Evolutionary conservation across 2,888 invertebrate species (phyloP).

Genomic region (Trichogramma dendrolimi): DNA sequence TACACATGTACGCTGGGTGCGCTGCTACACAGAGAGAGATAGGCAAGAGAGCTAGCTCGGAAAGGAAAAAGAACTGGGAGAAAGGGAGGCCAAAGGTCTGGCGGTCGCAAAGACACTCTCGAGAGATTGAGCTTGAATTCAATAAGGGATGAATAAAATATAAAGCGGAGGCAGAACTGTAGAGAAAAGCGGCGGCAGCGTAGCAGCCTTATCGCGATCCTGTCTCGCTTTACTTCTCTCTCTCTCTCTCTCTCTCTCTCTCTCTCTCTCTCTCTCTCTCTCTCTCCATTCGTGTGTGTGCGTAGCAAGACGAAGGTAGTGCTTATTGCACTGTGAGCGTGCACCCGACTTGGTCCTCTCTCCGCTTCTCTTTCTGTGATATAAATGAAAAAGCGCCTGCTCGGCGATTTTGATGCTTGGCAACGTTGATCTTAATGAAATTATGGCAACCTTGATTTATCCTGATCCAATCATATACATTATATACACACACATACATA

Average conservation of each 20-base stretch:
- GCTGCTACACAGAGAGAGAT: constrained; percentile 6
- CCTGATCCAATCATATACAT: no score
- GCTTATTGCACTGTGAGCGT: no score
- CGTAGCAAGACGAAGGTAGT: no score
- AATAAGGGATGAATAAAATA: constrained; percentile 53
- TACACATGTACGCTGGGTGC: not conserved
- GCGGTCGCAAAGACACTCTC: constrained; percentile 45
- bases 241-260: no score
- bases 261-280: no score
- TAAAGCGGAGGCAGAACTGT: constrained; percentile 42
- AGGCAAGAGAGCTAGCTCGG: constrained; percentile 22
- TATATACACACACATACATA: no score
- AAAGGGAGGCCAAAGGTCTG: not conserved
- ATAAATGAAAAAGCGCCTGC: constrained; percentile 45
- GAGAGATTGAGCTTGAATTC: constrained; percentile 51
- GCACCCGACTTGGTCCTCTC: no score
- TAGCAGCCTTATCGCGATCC: no score
- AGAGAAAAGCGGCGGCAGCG: constrained; percentile 15
- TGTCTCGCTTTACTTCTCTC: no score
- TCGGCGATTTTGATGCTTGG: not conserved
- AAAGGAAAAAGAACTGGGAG: not conserved
- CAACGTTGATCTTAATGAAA: constrained; percentile 7
- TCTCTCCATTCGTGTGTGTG: no score
- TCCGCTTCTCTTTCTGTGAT: constrained; percentile 36
- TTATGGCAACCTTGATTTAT: constrained; percentile 11